Evolutionary conservation across 2,797 vertebrate genomes (phyloP).

Genomic region (Oophaga sylvatica): DNA sequence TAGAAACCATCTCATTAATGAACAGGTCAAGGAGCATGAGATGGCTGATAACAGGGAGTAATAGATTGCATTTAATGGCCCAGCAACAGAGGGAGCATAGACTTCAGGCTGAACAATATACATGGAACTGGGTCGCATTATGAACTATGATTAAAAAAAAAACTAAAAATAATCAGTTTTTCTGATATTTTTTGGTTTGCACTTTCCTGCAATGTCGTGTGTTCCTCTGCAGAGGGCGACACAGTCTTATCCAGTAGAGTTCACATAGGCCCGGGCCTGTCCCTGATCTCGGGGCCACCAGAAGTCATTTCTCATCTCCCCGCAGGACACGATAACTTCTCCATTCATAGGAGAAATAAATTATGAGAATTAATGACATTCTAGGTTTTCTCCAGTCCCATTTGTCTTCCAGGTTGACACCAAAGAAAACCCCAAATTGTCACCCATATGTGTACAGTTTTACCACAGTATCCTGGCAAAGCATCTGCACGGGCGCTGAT

Average conservation of each 20-base stretch:
- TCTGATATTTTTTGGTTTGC: not conserved
- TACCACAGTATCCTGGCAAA: constrained; percentile 92
- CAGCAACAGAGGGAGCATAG: no score
- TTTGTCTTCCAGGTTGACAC: constrained; percentile 81
- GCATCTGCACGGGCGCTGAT: constrained; percentile 84
- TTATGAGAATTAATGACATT: constrained; percentile 54
- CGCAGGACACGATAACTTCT: constrained; percentile 39
- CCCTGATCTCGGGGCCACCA: not conserved
- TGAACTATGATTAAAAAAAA: not conserved
- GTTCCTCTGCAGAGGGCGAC: constrained; percentile 36
- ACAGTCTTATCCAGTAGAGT: not conserved
- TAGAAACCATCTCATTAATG: not conserved
- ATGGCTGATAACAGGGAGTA: not conserved
- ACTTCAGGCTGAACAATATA: no score
- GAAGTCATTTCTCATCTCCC: constrained; percentile 22
- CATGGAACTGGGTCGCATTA: not conserved
- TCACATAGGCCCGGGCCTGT: not conserved
- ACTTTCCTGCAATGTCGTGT: not conserved
- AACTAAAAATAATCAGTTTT: not conserved
- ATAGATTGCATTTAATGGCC: not conserved
- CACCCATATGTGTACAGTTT: constrained; percentile 80
- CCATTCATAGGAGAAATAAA: constrained; percentile 54
- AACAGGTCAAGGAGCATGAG: not conserved
- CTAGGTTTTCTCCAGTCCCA: constrained; percentile 67
- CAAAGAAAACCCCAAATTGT: constrained; percentile 81